Percentiles rank a stretch among this genome's conserved stretches.
phyloP scores from a whole-genome alignment of 1,140 invertebrate genomes.

The Drosophila tropicalis region DNA sequence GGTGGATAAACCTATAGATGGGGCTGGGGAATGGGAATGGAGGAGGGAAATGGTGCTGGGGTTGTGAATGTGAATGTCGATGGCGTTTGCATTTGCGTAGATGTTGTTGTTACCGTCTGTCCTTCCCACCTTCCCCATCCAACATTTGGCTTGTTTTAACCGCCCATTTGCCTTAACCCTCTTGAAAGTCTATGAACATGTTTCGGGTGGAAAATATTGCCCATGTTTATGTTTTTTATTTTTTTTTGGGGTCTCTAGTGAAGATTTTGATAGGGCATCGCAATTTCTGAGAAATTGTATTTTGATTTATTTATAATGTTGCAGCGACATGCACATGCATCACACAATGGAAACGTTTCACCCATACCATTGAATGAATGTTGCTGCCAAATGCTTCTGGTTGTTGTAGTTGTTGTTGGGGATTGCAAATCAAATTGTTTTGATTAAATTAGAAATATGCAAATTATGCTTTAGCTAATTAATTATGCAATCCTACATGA shows the following conservation, averaged over 20 bases:
- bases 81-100: conserved; percentile 60
- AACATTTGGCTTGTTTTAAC: background rate
- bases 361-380: background rate
- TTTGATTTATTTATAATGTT: conserved; percentile 83
- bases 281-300: conserved; percentile 83
- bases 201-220: conserved; percentile 72
- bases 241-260: conserved; percentile 35
- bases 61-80: conserved; percentile 1
- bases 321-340: conserved; percentile 77
- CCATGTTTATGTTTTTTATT: conserved; percentile 56
- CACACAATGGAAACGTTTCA: conserved; percentile 26
- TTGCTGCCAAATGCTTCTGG: conserved; percentile 13
- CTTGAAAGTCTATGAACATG: conserved; percentile 58
- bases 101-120: conserved; percentile 28
- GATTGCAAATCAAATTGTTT: conserved; percentile 62
- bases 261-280: conserved; percentile 81
- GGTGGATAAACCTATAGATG: background rate
- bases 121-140: no score
- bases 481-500: conserved; percentile 64
- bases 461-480: conserved; percentile 69
- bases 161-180: background rate
- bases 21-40: background rate
- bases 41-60: background rate
- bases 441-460: conserved; percentile 83
- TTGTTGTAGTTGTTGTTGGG: conserved; percentile 43